Percentiles rank a stretch among this genome's conserved stretches.
phyloP scores from a whole-genome alignment of 1,140 invertebrate genomes.

The Drosophila kurseongensis region DNA sequence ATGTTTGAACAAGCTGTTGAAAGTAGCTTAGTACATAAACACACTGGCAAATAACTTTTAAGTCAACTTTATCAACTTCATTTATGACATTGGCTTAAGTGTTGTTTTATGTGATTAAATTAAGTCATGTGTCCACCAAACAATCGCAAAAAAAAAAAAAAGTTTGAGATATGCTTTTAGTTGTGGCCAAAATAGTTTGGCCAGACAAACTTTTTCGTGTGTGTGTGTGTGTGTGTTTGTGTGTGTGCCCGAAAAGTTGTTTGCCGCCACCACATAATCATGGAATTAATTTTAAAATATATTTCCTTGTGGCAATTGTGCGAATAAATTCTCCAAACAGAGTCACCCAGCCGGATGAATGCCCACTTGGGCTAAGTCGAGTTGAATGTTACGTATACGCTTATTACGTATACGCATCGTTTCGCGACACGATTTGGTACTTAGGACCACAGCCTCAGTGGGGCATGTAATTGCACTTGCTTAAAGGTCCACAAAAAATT shows the following conservation, averaged over 20 bases:
- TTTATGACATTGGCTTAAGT: constrained; percentile 2
- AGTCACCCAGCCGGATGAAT: not conserved
- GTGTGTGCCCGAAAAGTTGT: constrained; percentile 11
- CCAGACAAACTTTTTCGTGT: constrained; percentile 5
- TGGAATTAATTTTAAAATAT: constrained; percentile 26
- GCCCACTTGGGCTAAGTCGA: constrained; percentile 4
- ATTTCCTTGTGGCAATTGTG: constrained; percentile 9
- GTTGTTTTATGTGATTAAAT: constrained; percentile 35
- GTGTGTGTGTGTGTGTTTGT: not conserved
- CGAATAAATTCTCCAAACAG: not conserved
- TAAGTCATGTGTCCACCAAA: constrained; percentile 14
- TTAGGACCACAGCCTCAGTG: constrained; percentile 38
- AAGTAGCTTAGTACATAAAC: not conserved
- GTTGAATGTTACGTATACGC: constrained; percentile 7
- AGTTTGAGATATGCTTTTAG: constrained; percentile 33
- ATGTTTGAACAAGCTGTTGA: too few species aligned
- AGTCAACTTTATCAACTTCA: constrained; percentile 3
- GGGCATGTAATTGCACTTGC: constrained; percentile 53
- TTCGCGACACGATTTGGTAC: constrained; percentile 40
- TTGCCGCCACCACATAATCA: constrained; percentile 23
- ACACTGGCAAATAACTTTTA: not conserved
- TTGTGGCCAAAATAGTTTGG: constrained; percentile 21
- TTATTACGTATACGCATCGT: constrained; percentile 8
- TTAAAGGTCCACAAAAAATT: constrained; percentile 32
- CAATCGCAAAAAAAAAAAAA: constrained; percentile 7